phyloP scores from a whole-genome alignment of 2,888 invertebrate species.

The Pterostichus niger region DNA sequence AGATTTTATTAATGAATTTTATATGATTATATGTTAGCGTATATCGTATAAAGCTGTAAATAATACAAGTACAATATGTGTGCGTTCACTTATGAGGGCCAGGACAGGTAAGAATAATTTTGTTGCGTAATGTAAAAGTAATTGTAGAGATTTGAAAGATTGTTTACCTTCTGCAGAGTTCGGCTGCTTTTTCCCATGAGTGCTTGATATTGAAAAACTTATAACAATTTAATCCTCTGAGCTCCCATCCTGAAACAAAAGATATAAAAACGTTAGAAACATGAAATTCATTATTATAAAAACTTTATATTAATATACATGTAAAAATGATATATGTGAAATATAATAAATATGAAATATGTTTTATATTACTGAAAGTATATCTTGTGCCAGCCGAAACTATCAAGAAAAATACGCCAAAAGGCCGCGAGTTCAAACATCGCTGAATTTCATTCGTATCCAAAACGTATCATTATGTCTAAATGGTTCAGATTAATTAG shows the following conservation, averaged over 20 bases:
- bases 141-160: conserved; percentile 11
- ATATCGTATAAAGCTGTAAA: not conserved
- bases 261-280: conserved; percentile 69
- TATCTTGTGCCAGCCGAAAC: no score
- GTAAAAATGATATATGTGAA: not conserved
- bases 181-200: conserved; percentile 97
- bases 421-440: no score
- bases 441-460: no score
- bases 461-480: no score
- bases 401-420: no score
- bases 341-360: no score
- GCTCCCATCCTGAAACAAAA: conserved; percentile 92
- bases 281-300: not conserved
- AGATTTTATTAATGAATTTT: no score
- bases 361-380: no score
- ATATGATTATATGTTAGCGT: no score
- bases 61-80: not conserved
- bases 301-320: conserved; percentile 1
- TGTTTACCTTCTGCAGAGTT: conserved; percentile 95
- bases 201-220: conserved; percentile 97
- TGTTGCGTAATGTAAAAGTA: conserved; percentile 29
- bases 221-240: conserved; percentile 94
- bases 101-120: not conserved
- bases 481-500: no score
- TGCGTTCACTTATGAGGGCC: conserved; percentile 27